Conservation (phyloP, 2,113 vertebrate species). For the Chunga burmeisteri region DNA sequence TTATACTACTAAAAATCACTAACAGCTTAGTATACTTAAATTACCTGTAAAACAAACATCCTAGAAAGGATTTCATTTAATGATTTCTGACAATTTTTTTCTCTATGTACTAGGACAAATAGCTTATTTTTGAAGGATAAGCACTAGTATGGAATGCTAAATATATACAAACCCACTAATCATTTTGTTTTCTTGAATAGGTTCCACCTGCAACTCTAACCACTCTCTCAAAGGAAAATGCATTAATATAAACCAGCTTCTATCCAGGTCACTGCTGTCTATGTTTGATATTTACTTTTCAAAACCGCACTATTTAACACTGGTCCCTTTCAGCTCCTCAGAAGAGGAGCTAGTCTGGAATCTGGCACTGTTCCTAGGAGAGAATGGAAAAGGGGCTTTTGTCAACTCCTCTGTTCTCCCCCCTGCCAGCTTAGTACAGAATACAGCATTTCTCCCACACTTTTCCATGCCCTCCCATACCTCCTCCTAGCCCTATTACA, state of each 20-base stretch:
- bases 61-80: not conserved
- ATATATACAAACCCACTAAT: not conserved
- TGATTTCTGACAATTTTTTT: not conserved
- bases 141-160: not conserved
- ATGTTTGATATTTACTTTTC: not conserved
- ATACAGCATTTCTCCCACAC: not conserved
- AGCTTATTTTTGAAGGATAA: not conserved
- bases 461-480: not conserved
- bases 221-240: not conserved
- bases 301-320: conserved; percentile 10
- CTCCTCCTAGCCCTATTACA: not conserved
- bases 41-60: not conserved
- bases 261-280: not conserved
- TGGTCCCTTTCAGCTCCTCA: not conserved
- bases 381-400: conserved; percentile 34
- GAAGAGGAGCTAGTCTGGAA: conserved; percentile 10
- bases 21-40: not conserved
- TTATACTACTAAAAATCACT: not conserved
- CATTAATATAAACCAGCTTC: not conserved
- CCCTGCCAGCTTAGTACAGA: not conserved
- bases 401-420: not conserved
- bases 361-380: conserved; percentile 4
- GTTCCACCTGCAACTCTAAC: not conserved
- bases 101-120: not conserved
- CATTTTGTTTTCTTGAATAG: not conserved